These are phyloP conservation scores for Symphodus melops DNA, from an alignment of 2,113 vertebrate genomes.

Conservation along the genomic window DNA sequence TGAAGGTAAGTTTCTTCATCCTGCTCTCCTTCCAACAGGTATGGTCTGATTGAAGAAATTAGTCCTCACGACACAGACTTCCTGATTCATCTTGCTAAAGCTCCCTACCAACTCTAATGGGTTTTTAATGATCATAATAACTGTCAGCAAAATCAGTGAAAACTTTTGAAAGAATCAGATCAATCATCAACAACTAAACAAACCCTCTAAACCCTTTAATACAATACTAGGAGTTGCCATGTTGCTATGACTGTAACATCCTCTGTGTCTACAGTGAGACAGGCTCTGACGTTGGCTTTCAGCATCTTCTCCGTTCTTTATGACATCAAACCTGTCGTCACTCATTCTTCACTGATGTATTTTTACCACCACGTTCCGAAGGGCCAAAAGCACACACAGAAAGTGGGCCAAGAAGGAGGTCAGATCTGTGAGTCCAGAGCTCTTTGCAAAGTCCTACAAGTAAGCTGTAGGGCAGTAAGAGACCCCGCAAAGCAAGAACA, in stretches of 20 bases:
- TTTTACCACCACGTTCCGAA: constrained; percentile 42
- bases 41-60: too few species aligned
- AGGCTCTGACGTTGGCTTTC: constrained; percentile 12
- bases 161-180: too few species aligned
- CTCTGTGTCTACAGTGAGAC: not conserved
- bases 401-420: constrained; percentile 29
- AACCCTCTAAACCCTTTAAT: not conserved
- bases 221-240: not conserved
- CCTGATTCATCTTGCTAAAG: not conserved
- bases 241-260: not conserved
- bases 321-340: constrained; percentile 35
- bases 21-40: too few species aligned
- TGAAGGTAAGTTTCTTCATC: too few species aligned
- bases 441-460: constrained; percentile 23
- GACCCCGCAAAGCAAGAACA: constrained; percentile 9
- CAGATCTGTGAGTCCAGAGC: constrained; percentile 25
- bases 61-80: not conserved
- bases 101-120: constrained; percentile 83
- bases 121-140: constrained; percentile 83
- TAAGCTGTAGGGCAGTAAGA: constrained; percentile 36
- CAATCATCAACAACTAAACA: too few species aligned
- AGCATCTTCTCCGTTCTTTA: constrained; percentile 8
- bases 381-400: constrained; percentile 34
- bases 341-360: constrained; percentile 42
- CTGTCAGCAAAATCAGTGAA: too few species aligned